Evolutionary conservation across 2,797 vertebrate genomes (phyloP), one percentile per base, ranked within the genome.

Genomic region (Eulemur albifrons): DNA sequence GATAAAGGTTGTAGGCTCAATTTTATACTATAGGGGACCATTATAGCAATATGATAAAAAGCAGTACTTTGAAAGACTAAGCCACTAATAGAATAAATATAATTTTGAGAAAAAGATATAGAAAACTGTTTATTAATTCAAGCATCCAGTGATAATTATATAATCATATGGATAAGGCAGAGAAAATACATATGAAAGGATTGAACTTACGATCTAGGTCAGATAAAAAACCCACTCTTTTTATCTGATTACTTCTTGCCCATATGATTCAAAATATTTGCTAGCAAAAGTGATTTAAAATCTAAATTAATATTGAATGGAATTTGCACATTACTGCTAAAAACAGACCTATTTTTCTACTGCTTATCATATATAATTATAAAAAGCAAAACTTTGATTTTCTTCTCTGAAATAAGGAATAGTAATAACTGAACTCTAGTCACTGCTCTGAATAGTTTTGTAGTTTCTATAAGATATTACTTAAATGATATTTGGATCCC

Each of bases 81-180:
- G 14, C 27, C 30, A 73, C 15, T 79, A 73, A 65, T 48, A 79
- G 57, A 91, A 82, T 88, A 91, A 93, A 83, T 87, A 86, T 20
- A 30, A 76, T 75, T 97, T 59, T 86, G n/a, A 89, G 2, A 40
- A 88, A 95, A 89, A 70, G 14, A n/a, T 40, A 5, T 7, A 63
- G 7, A 79, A 92, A 87, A 73, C 8, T 40, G 4, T 97, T 90
- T 84, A 87, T 50, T 83, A 92, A 67, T 81, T 80, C 25, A 90
- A 25, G 13, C 23, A 65, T 50, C 17, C 70, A 59, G 7, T 84
- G 40, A 40, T 45, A 90, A 30, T 54, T 88, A 17, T 90, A 1
- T 75, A 61, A 52, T 32, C 4, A 3, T 38, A 30, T 69, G 17
- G 10, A 92, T 21, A 67, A 77, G 30, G 7, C 23, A 87, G 30